Conservation (phyloP, 2,113 vertebrate species). For the Cairina moschata region DNA sequence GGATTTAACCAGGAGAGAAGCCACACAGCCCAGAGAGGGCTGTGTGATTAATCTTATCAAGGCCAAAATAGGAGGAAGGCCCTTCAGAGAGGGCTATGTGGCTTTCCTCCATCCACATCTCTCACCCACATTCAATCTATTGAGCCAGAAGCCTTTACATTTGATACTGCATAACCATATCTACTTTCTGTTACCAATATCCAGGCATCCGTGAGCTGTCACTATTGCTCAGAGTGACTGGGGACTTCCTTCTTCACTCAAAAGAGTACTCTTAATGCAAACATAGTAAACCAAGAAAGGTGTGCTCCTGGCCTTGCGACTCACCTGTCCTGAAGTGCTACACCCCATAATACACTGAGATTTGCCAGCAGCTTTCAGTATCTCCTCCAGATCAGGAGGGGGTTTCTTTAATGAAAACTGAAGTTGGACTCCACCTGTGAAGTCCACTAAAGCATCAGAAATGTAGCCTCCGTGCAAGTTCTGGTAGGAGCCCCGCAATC, state of each 20-base stretch:
- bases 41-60: not conserved
- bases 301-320: not conserved
- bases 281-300: not conserved
- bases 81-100: not conserved
- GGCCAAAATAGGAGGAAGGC: not conserved
- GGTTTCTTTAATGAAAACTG: constrained; percentile 58
- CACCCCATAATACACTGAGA: constrained; percentile 83
- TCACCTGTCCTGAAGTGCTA: constrained; percentile 77
- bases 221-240: not conserved
- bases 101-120: not conserved
- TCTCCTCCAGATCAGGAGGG: constrained; percentile 70
- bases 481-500: constrained; percentile 87
- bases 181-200: not conserved
- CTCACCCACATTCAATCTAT: not conserved
- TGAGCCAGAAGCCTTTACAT: not conserved
- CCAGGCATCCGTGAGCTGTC: not conserved
- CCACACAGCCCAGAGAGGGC: not conserved
- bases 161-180: not conserved
- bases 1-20: not conserved
- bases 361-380: constrained; percentile 76
- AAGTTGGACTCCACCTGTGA: constrained; percentile 89
- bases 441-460: constrained; percentile 87
- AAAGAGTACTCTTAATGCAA: not conserved
- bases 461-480: constrained; percentile 83
- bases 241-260: not conserved